phyloP scores from a whole-genome alignment of 2,888 invertebrate species.

The Gisinianus flammeolus region DNA sequence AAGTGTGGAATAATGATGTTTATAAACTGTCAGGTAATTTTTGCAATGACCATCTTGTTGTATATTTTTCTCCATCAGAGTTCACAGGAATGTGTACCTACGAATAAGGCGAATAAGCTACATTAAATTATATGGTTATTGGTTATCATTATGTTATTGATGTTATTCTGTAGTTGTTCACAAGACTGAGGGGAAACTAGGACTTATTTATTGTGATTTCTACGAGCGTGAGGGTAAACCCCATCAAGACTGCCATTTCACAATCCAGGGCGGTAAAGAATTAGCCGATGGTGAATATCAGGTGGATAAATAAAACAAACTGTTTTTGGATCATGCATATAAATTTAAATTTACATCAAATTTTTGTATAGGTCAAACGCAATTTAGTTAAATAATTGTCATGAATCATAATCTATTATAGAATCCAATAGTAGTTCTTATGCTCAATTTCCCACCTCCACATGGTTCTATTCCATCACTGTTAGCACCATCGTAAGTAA shows the following conservation, averaged over 20 bases:
- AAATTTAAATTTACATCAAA: too few species aligned
- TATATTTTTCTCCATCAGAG: too few species aligned
- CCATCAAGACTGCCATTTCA: slow-evolving; percentile 98
- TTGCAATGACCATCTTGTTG: not conserved
- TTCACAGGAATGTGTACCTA: too few species aligned
- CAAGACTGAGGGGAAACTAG: slow-evolving; percentile 79
- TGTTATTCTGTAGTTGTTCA: slow-evolving; percentile 77
- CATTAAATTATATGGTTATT: too few species aligned
- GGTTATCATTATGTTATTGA: too few species aligned
- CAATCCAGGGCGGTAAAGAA: slow-evolving; percentile 86
- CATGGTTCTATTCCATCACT: slow-evolving; percentile 71
- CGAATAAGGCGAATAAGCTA: too few species aligned
- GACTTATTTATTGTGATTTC: slow-evolving; percentile 96
- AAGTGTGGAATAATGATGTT: slow-evolving; percentile 86
- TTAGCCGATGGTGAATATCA: slow-evolving; percentile 82
- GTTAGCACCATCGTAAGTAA: slow-evolving; percentile 70
- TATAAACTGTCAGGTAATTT: slow-evolving; percentile 79
- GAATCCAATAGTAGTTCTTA: slow-evolving; percentile 89
- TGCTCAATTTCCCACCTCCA: slow-evolving; percentile 83
- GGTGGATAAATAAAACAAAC: slow-evolving; percentile 61
- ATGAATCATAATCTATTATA: not conserved
- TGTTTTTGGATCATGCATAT: not conserved
- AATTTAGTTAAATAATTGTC: not conserved
- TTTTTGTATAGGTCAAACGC: not conserved
- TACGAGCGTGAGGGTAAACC: slow-evolving; percentile 90